A percentile compares a stretch with the other conserved stretches of the same genome.
Evolutionary conservation across 2,113 vertebrate species (phyloP).

Genomic region (Micromys minutus): DNA sequence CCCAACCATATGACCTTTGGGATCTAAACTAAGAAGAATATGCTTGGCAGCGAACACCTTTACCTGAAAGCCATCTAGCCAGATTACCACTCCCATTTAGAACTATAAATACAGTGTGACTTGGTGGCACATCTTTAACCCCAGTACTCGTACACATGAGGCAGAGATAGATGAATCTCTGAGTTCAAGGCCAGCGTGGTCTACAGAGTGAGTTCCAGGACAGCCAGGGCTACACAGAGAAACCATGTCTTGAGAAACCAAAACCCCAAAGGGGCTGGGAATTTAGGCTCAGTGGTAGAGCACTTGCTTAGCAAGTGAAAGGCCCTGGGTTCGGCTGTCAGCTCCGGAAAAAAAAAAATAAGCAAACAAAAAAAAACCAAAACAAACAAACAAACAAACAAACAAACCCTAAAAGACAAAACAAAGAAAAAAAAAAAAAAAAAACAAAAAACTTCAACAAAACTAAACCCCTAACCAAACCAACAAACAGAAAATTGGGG

Average conservation of each 20-base stretch:
- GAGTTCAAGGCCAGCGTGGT: neutral
- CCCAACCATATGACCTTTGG: neutral
- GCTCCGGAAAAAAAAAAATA: too few relatives aligned
- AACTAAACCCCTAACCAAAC: too few relatives aligned
- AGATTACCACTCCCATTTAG: neutral
- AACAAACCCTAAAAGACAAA: too few relatives aligned
- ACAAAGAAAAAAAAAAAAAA: too few relatives aligned
- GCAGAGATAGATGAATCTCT: neutral
- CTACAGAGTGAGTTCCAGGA: neutral
- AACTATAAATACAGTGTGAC: neutral
- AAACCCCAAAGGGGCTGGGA: too few relatives aligned
- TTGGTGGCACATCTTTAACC: neutral
- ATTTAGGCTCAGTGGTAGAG: too few relatives aligned
- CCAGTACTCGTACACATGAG: neutral
- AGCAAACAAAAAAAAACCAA: neutral
- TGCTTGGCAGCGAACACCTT: neutral
- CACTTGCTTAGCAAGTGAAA: too few relatives aligned
- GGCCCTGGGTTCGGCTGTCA: too few relatives aligned
- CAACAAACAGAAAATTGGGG: neutral
- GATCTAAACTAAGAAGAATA: neutral
- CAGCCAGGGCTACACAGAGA: neutral
- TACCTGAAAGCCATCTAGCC: neutral
- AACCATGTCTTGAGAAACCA: neutral
- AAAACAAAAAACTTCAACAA: too few relatives aligned
- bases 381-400: too few relatives aligned